A percentile compares a stretch with the other conserved stretches of the same genome.
Evolutionary conservation across 2,797 vertebrate genomes (phyloP).

Genomic region (Gymnothorax javanicus): DNA sequence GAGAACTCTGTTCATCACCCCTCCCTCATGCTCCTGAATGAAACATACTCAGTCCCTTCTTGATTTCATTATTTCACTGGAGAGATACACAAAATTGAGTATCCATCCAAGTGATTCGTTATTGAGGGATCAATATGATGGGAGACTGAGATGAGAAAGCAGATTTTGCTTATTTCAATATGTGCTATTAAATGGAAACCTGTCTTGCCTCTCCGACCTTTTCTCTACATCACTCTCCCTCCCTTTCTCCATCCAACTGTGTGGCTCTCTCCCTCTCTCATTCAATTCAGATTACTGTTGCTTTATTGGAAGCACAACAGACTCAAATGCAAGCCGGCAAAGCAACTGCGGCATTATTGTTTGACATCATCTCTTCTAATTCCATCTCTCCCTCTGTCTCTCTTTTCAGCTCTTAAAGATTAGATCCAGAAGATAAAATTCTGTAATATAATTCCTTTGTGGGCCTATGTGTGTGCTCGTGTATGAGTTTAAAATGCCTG

Average conservation of each 20-base stretch:
- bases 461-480: slow-evolving; percentile 20
- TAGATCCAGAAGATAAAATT: slow-evolving; percentile 2
- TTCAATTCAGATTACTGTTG: no score
- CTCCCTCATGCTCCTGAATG: background rate
- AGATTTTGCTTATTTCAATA: background rate
- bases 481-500: background rate
- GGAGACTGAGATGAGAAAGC: background rate
- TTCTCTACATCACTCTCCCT: background rate
- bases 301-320: background rate
- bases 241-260: background rate
- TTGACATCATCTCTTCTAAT: background rate
- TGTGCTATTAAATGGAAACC: background rate
- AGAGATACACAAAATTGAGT: background rate
- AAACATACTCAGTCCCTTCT: background rate
- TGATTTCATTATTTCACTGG: background rate
- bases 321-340: background rate
- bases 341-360: background rate
- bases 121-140: background rate
- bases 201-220: background rate
- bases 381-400: background rate
- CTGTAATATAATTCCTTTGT: slow-evolving; percentile 27
- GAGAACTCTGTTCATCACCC: slow-evolving; percentile 4
- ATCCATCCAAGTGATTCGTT: slow-evolving; percentile 7
- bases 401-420: background rate
- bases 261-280: background rate